Evolutionary conservation across 2,888 invertebrate species (phyloP).

Genomic region (Sericinus montela): DNA sequence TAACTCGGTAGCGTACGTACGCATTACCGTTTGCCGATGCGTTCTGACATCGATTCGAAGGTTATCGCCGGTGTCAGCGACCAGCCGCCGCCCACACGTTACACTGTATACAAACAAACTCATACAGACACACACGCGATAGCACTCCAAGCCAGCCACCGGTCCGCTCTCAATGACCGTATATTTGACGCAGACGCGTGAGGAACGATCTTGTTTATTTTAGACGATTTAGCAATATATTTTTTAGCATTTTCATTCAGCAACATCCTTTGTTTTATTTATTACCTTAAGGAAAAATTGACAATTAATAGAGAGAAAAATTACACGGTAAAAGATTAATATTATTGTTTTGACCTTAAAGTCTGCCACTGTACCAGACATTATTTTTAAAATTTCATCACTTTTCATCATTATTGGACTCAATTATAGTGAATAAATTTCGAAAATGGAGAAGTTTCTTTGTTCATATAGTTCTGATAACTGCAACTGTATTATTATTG

Average conservation of each 20-base stretch:
- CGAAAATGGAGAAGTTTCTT: too few relatives aligned
- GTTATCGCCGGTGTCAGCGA: conserved; percentile 75
- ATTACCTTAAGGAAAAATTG: too few relatives aligned
- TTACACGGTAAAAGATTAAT: too few relatives aligned
- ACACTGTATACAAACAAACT: conserved; percentile 35
- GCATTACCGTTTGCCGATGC: conserved; percentile 51
- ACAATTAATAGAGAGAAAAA: too few relatives aligned
- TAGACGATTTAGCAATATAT: neutral
- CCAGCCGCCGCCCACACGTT: conserved; percentile 69
- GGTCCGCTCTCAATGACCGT: conserved; percentile 35
- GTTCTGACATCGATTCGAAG: conserved; percentile 70
- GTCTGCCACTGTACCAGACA: too few relatives aligned
- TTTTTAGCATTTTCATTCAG: too few relatives aligned
- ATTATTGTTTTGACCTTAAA: too few relatives aligned
- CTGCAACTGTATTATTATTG: too few relatives aligned
- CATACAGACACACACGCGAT: conserved; percentile 19
- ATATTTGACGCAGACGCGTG: conserved; percentile 48
- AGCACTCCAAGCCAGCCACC: conserved; percentile 31
- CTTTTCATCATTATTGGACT: too few relatives aligned
- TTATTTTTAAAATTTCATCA: too few relatives aligned
- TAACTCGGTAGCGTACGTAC: conserved; percentile 31
- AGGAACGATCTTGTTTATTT: conserved; percentile 44
- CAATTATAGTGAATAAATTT: too few relatives aligned
- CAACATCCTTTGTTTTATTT: neutral
- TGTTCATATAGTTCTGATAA: too few relatives aligned